Percentiles rank a stretch among this genome's conserved stretches.
phyloP scores from a whole-genome alignment of 1,140 invertebrate species.

The Drosophila lowei region DNA sequence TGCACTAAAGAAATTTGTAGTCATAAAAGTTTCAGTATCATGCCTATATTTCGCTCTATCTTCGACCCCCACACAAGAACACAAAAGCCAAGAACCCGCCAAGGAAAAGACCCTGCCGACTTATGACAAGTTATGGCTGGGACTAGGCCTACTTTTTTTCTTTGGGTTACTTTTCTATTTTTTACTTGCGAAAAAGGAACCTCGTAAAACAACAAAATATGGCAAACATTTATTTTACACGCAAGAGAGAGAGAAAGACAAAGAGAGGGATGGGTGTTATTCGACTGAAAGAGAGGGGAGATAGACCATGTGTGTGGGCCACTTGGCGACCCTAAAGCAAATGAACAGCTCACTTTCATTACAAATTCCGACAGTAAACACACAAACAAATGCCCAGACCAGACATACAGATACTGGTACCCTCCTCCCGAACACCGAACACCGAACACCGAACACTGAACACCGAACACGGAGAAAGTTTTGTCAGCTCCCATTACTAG shows the following conservation, averaged over 20 bases:
- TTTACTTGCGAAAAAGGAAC: slow-evolving; percentile 11
- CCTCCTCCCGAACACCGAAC: no score
- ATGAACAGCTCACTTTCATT: slow-evolving; percentile 81
- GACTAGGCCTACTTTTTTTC: slow-evolving; percentile 35
- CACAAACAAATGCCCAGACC: slow-evolving; percentile 37
- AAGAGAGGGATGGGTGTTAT: neutral
- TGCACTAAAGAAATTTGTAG: slow-evolving; percentile 66
- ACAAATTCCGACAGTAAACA: slow-evolving; percentile 79
- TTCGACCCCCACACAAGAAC: slow-evolving; percentile 21
- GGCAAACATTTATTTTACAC: slow-evolving; percentile 50
- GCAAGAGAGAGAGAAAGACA: slow-evolving; percentile 37
- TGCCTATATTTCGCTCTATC: slow-evolving; percentile 44
- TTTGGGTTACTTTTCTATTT: slow-evolving; percentile 11
- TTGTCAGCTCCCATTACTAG: slow-evolving; percentile 75
- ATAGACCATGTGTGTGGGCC: slow-evolving; percentile 43
- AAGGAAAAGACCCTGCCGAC: slow-evolving; percentile 6
- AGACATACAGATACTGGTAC: slow-evolving; percentile 24
- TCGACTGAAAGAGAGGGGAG: slow-evolving; percentile 12
- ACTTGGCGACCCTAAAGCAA: slow-evolving; percentile 76
- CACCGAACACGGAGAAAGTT: slow-evolving; percentile 42
- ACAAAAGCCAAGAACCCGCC: neutral
- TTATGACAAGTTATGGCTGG: slow-evolving; percentile 66
- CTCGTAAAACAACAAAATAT: slow-evolving; percentile 65
- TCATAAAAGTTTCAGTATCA: slow-evolving; percentile 73
- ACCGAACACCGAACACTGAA: no score